phyloP scores from a whole-genome alignment of 2,113 vertebrate species.

The Platycercus adscitus region DNA sequence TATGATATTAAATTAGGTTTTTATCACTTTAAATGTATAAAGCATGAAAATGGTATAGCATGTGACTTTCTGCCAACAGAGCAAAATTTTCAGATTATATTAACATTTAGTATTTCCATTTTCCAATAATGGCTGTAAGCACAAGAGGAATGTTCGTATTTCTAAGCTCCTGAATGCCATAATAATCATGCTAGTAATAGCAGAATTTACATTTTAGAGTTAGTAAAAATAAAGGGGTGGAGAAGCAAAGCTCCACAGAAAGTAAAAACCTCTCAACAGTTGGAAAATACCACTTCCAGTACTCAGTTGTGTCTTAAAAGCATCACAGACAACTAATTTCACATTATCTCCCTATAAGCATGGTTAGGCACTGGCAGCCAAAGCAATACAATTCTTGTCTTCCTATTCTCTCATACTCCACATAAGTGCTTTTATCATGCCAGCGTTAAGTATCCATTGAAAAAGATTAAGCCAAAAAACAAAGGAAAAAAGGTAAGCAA shows the following conservation, averaged over 20 bases:
- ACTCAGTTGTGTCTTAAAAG: neutral
- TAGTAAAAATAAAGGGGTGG: neutral
- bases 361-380: neutral
- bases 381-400: neutral
- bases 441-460: neutral
- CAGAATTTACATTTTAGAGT: neutral
- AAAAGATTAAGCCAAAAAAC: neutral
- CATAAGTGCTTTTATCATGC: neutral
- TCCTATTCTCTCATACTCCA: neutral
- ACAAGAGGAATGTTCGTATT: neutral
- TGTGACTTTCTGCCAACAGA: neutral
- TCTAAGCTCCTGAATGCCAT: neutral
- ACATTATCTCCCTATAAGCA: neutral
- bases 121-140: neutral
- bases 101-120: constrained; percentile 19
- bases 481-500: neutral
- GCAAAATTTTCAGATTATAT: neutral
- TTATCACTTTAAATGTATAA: neutral
- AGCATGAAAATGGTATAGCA: neutral
- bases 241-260: neutral
- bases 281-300: neutral
- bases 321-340: neutral
- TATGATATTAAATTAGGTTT: neutral
- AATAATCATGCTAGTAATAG: neutral
- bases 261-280: neutral